A percentile compares a stretch with the other conserved stretches of the same genome.
These are phyloP conservation scores for Epizoanthus illoricatus DNA, from an alignment of 92 coral and sea anemone species.

Conservation along the genomic window DNA sequence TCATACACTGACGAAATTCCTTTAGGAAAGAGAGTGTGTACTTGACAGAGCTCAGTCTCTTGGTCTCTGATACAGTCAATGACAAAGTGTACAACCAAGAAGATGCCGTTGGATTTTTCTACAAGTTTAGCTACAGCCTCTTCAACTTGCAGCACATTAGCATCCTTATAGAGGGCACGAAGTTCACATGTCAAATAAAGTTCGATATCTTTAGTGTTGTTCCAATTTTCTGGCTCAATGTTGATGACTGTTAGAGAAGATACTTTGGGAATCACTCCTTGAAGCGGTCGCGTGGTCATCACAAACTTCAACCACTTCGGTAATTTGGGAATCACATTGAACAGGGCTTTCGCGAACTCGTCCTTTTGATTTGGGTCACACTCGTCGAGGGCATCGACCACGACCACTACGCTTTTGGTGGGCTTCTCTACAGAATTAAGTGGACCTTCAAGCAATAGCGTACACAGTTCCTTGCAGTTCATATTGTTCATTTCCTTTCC, in stretches of 20 bases:
- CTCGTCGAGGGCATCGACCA: constrained; percentile 34
- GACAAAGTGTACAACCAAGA: constrained; percentile 27
- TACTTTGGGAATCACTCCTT: neutral
- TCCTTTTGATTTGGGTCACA: constrained; percentile 30
- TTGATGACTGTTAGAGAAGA: constrained; percentile 11
- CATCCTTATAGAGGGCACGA: constrained; percentile 11
- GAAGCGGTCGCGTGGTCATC: constrained; percentile 22
- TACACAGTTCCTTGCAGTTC: constrained; percentile 32
- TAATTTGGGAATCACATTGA: constrained; percentile 15
- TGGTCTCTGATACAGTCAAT: constrained; percentile 15
- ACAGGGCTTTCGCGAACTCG: constrained; percentile 13
- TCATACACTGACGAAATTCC: constrained; percentile 33
- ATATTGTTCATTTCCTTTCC: neutral
- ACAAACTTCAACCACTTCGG: constrained; percentile 21
- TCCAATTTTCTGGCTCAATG: constrained; percentile 11
- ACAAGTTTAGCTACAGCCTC: constrained; percentile 6
- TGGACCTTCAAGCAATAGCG: constrained; percentile 9
- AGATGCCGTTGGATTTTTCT: constrained; percentile 19
- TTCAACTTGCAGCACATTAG: constrained; percentile 5
- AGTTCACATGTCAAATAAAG: constrained; percentile 13
- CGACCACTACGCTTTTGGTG: neutral
- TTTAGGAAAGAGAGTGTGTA: constrained; percentile 27
- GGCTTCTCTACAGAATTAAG: neutral
- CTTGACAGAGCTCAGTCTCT: neutral
- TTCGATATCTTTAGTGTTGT: constrained; percentile 23